These are phyloP conservation scores for Tribolium castaneum DNA, from an alignment of 1,140 invertebrate genomes.

Conservation along the genomic window DNA sequence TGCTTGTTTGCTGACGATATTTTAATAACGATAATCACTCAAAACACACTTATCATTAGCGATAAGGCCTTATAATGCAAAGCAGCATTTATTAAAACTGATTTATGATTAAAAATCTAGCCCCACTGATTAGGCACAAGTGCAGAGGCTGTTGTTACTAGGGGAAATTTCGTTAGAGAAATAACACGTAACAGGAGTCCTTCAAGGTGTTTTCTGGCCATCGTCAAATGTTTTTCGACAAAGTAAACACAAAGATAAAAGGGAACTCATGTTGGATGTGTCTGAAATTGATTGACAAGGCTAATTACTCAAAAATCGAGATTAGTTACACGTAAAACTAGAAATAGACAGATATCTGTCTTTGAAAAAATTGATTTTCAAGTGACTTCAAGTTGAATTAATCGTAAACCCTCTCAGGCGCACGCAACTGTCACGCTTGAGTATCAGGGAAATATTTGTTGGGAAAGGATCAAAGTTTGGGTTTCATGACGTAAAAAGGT, in stretches of 20 bases:
- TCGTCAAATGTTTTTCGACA: neutral
- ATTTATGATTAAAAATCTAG: neutral
- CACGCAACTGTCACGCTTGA: too few relatives aligned
- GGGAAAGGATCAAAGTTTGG: too few relatives aligned
- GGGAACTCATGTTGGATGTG: neutral
- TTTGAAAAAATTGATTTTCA: too few relatives aligned
- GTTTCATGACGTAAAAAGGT: too few relatives aligned
- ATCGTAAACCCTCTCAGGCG: too few relatives aligned
- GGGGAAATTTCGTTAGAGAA: neutral
- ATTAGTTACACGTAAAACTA: neutral
- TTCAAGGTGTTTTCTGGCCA: conserved; percentile 14
- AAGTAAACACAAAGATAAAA: conserved; percentile 27
- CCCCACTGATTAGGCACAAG: neutral
- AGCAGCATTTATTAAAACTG: conserved; percentile 3
- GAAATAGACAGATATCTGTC: neutral
- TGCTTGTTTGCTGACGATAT: conserved; percentile 4
- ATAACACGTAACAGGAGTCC: neutral
- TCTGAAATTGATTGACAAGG: neutral
- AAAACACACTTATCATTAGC: conserved; percentile 1
- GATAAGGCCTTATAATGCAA: conserved; percentile 6
- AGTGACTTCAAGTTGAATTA: too few relatives aligned
- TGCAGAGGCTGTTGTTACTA: neutral
- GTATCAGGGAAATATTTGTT: too few relatives aligned
- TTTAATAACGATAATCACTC: conserved; percentile 23
- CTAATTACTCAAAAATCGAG: neutral